phyloP scores from a whole-genome alignment of 2,797 vertebrate genomes.

The Huso huso region DNA sequence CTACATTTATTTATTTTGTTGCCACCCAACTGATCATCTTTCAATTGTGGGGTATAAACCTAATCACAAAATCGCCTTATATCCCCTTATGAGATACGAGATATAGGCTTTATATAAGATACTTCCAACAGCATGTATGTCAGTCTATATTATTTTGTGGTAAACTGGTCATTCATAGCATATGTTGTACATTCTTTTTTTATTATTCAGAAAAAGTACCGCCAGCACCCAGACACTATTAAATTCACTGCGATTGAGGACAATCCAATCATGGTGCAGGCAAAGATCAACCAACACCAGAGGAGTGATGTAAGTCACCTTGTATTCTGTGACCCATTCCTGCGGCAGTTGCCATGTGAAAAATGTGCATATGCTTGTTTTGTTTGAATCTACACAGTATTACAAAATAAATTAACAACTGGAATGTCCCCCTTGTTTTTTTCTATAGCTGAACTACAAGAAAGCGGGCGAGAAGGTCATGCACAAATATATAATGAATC shows the following conservation, averaged over 20 bases:
- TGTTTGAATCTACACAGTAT: background rate
- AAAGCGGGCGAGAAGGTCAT: slow-evolving; percentile 78
- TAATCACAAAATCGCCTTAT: no score
- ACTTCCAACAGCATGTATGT: no score
- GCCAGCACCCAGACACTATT: slow-evolving; percentile 72
- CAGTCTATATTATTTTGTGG: no score
- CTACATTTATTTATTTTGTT: no score
- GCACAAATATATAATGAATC: slow-evolving; percentile 85
- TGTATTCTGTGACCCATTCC: background rate
- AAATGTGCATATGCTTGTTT: background rate
- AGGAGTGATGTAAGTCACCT: slow-evolving; percentile 78
- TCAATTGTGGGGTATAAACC: no score
- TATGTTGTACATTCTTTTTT: no score
- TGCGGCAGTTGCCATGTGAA: background rate
- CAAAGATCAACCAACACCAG: slow-evolving; percentile 80
- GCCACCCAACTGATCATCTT: no score
- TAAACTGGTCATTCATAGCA: no score
- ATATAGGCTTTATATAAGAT: no score
- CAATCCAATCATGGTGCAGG: slow-evolving; percentile 75
- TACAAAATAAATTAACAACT: background rate
- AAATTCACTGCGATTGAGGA: slow-evolving; percentile 80
- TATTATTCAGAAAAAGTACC: slow-evolving; percentile 73
- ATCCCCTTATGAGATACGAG: no score
- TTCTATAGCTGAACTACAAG: slow-evolving; percentile 75
- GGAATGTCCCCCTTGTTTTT: background rate